Percentiles rank a stretch among this genome's conserved stretches.
phyloP scores from a whole-genome alignment of 2,113 vertebrate genomes.

The Ramphastos sulfuratus region DNA sequence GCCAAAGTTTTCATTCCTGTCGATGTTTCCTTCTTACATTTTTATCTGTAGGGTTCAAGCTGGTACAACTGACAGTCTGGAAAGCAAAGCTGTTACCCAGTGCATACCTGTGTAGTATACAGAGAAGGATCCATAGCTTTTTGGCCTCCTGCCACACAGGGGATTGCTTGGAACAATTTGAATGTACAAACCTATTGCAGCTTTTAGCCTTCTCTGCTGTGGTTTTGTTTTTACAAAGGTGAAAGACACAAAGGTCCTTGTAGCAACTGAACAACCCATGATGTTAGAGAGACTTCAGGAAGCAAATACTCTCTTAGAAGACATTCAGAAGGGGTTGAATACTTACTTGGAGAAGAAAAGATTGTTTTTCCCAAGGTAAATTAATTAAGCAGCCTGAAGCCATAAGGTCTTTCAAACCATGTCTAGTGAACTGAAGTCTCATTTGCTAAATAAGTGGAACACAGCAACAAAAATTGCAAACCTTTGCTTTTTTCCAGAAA shows the following conservation, averaged over 20 bases:
- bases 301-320: slow-evolving; percentile 85
- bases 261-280: slow-evolving; percentile 81
- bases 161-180: neutral
- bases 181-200: neutral
- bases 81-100: neutral
- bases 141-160: neutral
- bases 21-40: neutral
- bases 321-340: slow-evolving; percentile 87
- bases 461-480: neutral
- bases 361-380: slow-evolving; percentile 85
- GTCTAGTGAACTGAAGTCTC: neutral
- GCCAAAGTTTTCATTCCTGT: neutral
- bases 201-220: neutral
- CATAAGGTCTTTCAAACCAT: neutral
- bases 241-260: slow-evolving; percentile 78
- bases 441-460: neutral
- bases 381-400: neutral
- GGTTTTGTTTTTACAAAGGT: slow-evolving; percentile 63
- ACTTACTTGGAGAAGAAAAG: slow-evolving; percentile 89
- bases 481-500: neutral
- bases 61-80: neutral
- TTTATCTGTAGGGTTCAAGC: neutral
- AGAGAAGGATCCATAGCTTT: neutral
- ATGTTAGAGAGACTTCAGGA: slow-evolving; percentile 87
- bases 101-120: neutral